These are phyloP conservation scores for Tenrec ecaudatus DNA, from an alignment of 2,113 vertebrate species.

Conservation along the genomic window DNA sequence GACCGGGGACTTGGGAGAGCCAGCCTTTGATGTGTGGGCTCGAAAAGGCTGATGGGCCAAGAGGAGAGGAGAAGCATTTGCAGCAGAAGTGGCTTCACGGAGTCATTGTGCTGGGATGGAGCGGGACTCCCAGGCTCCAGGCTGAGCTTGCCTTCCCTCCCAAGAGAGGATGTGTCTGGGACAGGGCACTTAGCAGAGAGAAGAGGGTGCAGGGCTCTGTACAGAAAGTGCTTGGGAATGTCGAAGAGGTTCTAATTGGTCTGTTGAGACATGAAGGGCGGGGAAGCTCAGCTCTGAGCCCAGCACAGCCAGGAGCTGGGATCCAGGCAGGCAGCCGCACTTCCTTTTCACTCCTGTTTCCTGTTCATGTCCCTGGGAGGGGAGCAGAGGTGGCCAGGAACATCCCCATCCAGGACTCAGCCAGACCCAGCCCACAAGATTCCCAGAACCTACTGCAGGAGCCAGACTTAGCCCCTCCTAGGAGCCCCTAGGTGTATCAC, in stretches of 20 bases:
- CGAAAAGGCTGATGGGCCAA: no score
- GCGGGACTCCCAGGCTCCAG: neutral
- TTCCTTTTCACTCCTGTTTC: neutral
- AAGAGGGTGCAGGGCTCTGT: neutral
- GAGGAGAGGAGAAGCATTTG: neutral
- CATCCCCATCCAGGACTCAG: no score
- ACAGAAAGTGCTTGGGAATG: neutral
- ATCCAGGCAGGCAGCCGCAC: rapidly evolving
- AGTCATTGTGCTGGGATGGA: rapidly evolving
- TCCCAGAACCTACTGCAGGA: neutral
- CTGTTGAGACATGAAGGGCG: neutral
- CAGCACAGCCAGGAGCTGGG: neutral
- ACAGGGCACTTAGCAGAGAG: neutral
- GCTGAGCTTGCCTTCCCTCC: neutral
- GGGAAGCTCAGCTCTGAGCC: neutral
- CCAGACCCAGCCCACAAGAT: neutral
- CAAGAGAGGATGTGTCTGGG: no score
- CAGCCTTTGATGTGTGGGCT: neutral
- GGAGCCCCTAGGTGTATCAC: no score
- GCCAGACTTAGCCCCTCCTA: neutral
- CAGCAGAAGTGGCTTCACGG: neutral
- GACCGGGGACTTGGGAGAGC: neutral
- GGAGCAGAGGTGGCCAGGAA: neutral
- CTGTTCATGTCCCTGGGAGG: rapidly evolving
- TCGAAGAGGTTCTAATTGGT: neutral